phyloP scores from a whole-genome alignment of 1,140 invertebrate genomes.

The Lordiphosa clarofinis region DNA sequence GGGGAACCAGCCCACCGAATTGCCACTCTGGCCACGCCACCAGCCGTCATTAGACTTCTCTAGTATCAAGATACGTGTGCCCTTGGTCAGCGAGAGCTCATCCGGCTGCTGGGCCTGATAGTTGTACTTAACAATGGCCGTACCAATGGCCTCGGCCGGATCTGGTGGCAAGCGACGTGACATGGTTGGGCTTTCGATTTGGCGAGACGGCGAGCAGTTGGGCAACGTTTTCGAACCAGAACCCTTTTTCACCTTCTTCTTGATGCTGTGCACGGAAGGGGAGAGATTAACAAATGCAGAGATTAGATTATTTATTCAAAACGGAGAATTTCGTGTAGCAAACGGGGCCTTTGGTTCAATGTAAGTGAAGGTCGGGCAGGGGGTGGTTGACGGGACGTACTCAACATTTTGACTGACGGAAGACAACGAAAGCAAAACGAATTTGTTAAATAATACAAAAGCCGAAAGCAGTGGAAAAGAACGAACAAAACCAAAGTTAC shows the following conservation, averaged over 20 bases:
- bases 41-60: slow-evolving; percentile 99
- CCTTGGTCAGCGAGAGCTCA: slow-evolving; percentile 95
- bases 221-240: slow-evolving; percentile 92
- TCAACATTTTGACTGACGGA: slow-evolving; percentile 27
- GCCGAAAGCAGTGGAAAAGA: slow-evolving; percentile 53
- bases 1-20: slow-evolving; percentile 95
- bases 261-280: slow-evolving; percentile 85
- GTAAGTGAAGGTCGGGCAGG: slow-evolving; percentile 11
- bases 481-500: slow-evolving; percentile 25
- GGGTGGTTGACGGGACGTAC: slow-evolving; percentile 2
- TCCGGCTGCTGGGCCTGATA: slow-evolving; percentile 98
- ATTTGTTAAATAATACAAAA: slow-evolving; percentile 60
- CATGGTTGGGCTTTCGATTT: slow-evolving; percentile 88
- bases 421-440: slow-evolving; percentile 49
- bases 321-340: too few species aligned
- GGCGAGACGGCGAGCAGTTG: slow-evolving; percentile 89
- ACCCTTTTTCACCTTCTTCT: slow-evolving; percentile 94
- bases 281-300: background rate
- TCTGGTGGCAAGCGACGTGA: slow-evolving; percentile 87
- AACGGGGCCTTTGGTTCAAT: background rate
- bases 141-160: slow-evolving; percentile 92
- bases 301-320: too few species aligned
- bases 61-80: slow-evolving; percentile 94
- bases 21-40: slow-evolving; percentile 97
- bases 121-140: slow-evolving; percentile 97